Conservation (phyloP, 2,797 vertebrate genomes). For the Anguilla megastoma region DNA sequence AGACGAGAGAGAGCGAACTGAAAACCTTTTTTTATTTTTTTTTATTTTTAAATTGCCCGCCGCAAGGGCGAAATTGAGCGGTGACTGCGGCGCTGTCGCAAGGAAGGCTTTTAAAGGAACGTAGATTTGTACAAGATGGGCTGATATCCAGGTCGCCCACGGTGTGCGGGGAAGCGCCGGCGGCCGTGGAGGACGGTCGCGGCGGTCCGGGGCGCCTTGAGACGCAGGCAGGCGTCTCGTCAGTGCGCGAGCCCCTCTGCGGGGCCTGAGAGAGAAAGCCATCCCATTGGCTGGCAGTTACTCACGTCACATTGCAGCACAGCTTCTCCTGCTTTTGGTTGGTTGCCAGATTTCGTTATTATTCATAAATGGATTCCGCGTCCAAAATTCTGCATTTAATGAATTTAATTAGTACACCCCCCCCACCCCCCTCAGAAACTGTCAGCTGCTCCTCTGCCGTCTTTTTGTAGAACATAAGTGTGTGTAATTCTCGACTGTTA, state of each 20-base stretch:
- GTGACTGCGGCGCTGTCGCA: not conserved
- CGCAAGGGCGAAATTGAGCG: not conserved
- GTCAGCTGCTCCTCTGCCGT: not conserved
- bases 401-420: not conserved
- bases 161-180: not conserved
- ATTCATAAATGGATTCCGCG: not conserved
- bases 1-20: not conserved
- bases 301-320: not conserved
- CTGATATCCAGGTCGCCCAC: not conserved
- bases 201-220: not conserved
- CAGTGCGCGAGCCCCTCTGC: not conserved
- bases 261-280: not conserved
- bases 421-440: not conserved
- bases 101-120: not conserved
- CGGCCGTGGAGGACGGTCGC: not conserved
- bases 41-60: not conserved
- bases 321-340: not conserved
- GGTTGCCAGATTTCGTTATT: not conserved
- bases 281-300: not conserved
- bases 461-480: not conserved
- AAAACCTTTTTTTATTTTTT: not conserved
- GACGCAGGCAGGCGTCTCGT: not conserved
- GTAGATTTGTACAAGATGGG: not conserved
- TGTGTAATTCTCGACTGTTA: not conserved
- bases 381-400: not conserved